Evolutionary conservation across 2,888 invertebrate species (phyloP), one percentile per base, ranked within the genome.

Genomic region (Aethes cnicana): DNA sequence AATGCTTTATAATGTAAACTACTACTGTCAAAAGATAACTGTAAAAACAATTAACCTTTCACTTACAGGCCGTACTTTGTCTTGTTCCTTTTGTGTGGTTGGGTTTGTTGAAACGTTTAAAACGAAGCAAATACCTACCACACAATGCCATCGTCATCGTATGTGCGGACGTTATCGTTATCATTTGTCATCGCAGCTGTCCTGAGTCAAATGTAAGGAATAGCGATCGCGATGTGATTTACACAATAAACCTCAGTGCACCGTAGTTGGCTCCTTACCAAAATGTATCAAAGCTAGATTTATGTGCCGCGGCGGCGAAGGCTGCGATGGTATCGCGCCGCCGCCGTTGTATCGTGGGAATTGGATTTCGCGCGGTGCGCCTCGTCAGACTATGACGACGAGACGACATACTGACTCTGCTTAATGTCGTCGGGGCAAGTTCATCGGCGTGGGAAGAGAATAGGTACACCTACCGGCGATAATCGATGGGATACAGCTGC

Each of bases 221-320:
- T 49, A 41, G 26, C 9, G 36, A 35, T 37, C 28, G 47, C 36
- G 36, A 28, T 47, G 32, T 43, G 50, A 50, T 50, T 50, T 50
- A 44, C 50, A 50, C 50, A 50, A 50, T 44, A 44, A 37, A 36
- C 49, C 49, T 17, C 66, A 65, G 67, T 74, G 74, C 72, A 66
- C 62, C 60, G 64, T 63, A 75, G 72, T 87, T 88, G 88, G 88
- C 88, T 77, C 75, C 74, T 78, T 81, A 87, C 88, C 88, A 87
- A 88, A 86, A 84, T 81, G 80, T 84, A 85, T 86, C 85, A 81
- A 86, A 87, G 80, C 79, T 69, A 84, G 85, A 89, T 89, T 89
- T 88, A 88, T 88, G 85, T 81, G 72, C 71, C 64, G 64, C 61
- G 69, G 79, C 81, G 84, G 79, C 77, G 86, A 85, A 83, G 80